Evolutionary conservation across 2,113 vertebrate species (phyloP).

Genomic region (Corvus hawaiiensis): DNA sequence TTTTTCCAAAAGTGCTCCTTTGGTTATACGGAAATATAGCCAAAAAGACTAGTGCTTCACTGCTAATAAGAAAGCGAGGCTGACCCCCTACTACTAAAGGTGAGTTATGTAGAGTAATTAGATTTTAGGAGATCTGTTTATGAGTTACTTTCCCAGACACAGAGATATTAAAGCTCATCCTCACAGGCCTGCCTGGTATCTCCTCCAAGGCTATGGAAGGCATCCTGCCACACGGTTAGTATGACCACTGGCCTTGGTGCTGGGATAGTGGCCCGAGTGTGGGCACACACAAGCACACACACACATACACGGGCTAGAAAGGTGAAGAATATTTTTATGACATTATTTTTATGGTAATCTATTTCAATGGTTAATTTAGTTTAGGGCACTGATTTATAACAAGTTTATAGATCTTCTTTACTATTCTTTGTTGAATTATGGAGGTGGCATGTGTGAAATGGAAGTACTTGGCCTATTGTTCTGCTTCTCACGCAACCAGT

Average conservation of each 20-base stretch:
- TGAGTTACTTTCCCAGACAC: constrained; percentile 43
- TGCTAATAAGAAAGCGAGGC: background rate
- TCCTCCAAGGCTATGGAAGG: background rate
- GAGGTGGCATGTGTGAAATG: constrained; percentile 78
- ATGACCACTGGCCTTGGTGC: background rate
- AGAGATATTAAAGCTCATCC: background rate
- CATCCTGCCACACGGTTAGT: background rate
- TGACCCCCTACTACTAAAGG: constrained; percentile 11
- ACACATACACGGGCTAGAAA: background rate
- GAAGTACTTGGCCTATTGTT: constrained; percentile 80
- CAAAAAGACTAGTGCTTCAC: background rate
- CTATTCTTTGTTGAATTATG: constrained; percentile 76
- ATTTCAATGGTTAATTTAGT: constrained; percentile 77
- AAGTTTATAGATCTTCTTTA: constrained; percentile 77
- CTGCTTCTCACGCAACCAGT: constrained; percentile 77
- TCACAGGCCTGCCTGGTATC: background rate
- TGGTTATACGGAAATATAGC: background rate
- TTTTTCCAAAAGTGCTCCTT: background rate
- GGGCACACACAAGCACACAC: background rate
- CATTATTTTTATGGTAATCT: constrained; percentile 78
- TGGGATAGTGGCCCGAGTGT: rapidly evolving
- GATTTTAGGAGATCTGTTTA: constrained; percentile 55
- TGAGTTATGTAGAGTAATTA: constrained; percentile 39
- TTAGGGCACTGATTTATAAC: constrained; percentile 77
- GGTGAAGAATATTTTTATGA: constrained; percentile 76